Evolutionary conservation across 1,140 invertebrate genomes (phyloP).

Genomic region (Calephelis virginiensis): DNA sequence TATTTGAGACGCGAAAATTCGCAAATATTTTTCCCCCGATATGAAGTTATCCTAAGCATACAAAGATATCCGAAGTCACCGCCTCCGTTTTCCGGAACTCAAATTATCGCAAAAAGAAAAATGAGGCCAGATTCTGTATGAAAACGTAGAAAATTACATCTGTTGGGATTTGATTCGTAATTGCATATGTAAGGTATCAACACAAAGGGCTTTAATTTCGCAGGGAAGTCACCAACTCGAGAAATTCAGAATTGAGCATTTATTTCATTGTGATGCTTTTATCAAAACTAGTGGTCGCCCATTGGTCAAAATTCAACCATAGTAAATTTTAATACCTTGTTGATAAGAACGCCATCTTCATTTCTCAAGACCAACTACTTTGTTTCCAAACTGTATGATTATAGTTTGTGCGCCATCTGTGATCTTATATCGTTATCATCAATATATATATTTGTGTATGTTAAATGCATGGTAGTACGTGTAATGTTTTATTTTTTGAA

Average conservation of each 20-base stretch:
- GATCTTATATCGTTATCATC: no score
- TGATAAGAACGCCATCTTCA: no score
- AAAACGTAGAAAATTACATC: conserved; percentile 49
- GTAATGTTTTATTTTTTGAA: no score
- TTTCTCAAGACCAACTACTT: no score
- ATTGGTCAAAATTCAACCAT: no score
- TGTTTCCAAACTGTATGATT: no score
- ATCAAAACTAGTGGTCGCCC: neutral
- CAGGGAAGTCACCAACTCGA: conserved; percentile 19
- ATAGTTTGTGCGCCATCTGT: no score
- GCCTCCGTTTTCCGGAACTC: neutral
- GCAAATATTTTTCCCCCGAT: conserved; percentile 9
- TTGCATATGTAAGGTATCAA: conserved; percentile 46
- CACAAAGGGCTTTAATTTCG: conserved; percentile 37
- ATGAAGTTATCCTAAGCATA: conserved; percentile 15
- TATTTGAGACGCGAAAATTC: conserved; percentile 5
- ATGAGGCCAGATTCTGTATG: conserved; percentile 27
- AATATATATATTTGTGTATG: no score
- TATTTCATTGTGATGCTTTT: neutral
- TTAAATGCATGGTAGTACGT: no score
- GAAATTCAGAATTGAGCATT: conserved; percentile 17
- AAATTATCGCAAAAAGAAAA: conserved; percentile 22
- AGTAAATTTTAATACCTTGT: no score
- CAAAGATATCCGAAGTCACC: conserved; percentile 5
- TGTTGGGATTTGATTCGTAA: conserved; percentile 52